These are phyloP conservation scores for Junonia oenone DNA, from an alignment of 2,888 invertebrate genomes.

Conservation along the genomic window DNA sequence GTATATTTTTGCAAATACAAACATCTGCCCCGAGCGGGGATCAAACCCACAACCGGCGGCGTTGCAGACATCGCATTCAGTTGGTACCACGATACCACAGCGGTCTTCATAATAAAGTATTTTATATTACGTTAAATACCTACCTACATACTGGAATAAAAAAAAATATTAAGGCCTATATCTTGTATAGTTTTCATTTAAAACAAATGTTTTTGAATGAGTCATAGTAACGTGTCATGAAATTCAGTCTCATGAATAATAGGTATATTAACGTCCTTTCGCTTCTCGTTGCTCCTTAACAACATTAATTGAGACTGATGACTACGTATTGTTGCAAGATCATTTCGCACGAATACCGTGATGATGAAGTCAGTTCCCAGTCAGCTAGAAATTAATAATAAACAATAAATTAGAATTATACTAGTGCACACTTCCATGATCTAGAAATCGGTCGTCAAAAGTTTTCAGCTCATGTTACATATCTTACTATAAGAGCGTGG, in stretches of 20 bases:
- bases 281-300: constrained; percentile 26
- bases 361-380: constrained; percentile 50
- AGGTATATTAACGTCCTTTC: constrained; percentile 19
- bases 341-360: constrained; percentile 40
- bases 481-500: neutral
- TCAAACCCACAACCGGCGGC: too few relatives aligned
- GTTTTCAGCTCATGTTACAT: constrained; percentile 7
- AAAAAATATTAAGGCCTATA: neutral
- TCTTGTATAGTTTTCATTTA: neutral
- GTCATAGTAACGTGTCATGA: neutral
- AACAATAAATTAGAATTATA: constrained; percentile 24
- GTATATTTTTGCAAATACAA: too few relatives aligned
- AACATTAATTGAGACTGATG: constrained; percentile 44
- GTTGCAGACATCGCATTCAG: too few relatives aligned
- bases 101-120: too few relatives aligned
- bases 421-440: neutral
- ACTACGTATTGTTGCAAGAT: constrained; percentile 44
- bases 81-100: too few relatives aligned
- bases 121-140: too few relatives aligned
- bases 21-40: too few relatives aligned
- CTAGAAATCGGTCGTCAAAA: neutral
- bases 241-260: constrained; percentile 6
- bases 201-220: neutral
- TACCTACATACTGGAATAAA: too few relatives aligned
- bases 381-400: constrained; percentile 46